Percentiles rank a stretch among this genome's conserved stretches.
phyloP scores from a whole-genome alignment of 1,140 invertebrate genomes.

The Apis dorsata region DNA sequence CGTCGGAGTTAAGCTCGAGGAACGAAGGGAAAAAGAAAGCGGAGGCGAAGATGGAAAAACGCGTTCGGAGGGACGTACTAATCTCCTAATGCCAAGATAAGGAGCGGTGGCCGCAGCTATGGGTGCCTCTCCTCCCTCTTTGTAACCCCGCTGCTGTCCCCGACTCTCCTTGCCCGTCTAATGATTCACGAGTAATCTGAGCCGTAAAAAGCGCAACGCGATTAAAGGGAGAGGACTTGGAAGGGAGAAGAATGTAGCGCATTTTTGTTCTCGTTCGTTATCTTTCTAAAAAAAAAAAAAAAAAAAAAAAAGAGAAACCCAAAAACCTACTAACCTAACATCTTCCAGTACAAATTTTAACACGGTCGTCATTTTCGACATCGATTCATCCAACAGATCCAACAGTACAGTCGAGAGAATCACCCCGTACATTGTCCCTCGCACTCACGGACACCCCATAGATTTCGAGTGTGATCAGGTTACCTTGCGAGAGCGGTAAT shows the following conservation, averaged over 20 bases:
- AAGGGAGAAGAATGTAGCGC: too few relatives aligned
- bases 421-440: slow-evolving; percentile 61
- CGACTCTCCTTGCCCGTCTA: slow-evolving; percentile 56
- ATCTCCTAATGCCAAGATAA: slow-evolving; percentile 78
- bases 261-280: too few relatives aligned
- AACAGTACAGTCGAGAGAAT: too few relatives aligned
- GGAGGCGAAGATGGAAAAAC: slow-evolving; percentile 32
- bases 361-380: too few relatives aligned
- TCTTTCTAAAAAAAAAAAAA: background rate
- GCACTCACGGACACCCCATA: slow-evolving; percentile 65
- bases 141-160: background rate
- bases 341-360: too few relatives aligned
- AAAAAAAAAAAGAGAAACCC: background rate
- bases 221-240: slow-evolving; percentile 70
- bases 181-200: slow-evolving; percentile 80
- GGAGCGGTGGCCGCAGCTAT: slow-evolving; percentile 50
- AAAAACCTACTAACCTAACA: too few relatives aligned
- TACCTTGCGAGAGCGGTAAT: slow-evolving; percentile 79
- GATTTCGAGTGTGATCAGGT: slow-evolving; percentile 78
- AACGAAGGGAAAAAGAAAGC: slow-evolving; percentile 19
- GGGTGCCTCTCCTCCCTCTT: slow-evolving; percentile 38
- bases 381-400: too few relatives aligned
- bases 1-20: background rate
- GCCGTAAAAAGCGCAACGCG: slow-evolving; percentile 78
- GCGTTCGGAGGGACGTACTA: slow-evolving; percentile 54